Percentiles rank a stretch among this genome's conserved stretches.
Evolutionary conservation across 2,113 vertebrate species (phyloP).

Genomic region (Cephalopholis sonnerati): DNA sequence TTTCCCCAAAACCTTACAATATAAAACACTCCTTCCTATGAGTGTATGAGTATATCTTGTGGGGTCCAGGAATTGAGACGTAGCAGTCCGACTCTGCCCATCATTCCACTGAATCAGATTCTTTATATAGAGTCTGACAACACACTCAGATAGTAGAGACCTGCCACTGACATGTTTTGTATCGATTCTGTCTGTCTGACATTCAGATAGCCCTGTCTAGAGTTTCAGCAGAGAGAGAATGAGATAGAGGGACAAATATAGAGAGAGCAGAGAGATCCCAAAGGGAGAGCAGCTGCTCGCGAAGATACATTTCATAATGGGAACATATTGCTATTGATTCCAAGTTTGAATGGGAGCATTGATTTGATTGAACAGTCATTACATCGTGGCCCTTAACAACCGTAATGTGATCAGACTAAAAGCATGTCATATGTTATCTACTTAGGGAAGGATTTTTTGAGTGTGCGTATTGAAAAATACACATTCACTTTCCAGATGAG

Average conservation of each 20-base stretch:
- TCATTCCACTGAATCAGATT: slow-evolving; percentile 61
- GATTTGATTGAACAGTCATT: slow-evolving; percentile 78
- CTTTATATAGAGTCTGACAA: slow-evolving; percentile 64
- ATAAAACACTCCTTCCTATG: neutral
- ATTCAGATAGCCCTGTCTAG: slow-evolving; percentile 64
- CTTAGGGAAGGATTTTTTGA: slow-evolving; percentile 27
- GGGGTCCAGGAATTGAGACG: slow-evolving; percentile 2
- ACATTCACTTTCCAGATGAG: neutral
- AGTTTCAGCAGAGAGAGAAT: slow-evolving; percentile 47
- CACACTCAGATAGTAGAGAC: slow-evolving; percentile 59
- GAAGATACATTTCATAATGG: slow-evolving; percentile 73
- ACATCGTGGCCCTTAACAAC: slow-evolving; percentile 53
- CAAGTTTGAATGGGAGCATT: slow-evolving; percentile 68
- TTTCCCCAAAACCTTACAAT: neutral
- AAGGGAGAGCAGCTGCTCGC: slow-evolving; percentile 65
- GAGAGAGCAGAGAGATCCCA: slow-evolving; percentile 39
- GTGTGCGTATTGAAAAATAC: slow-evolving; percentile 9
- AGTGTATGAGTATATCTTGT: neutral
- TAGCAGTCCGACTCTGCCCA: slow-evolving; percentile 22
- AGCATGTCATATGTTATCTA: slow-evolving; percentile 74
- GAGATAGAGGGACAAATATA: slow-evolving; percentile 42
- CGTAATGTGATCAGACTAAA: slow-evolving; percentile 81
- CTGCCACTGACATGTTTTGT: slow-evolving; percentile 70
- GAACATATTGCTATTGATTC: slow-evolving; percentile 73
- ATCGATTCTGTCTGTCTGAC: slow-evolving; percentile 73